Conservation (phyloP, 2,797 vertebrate genomes). For the Capromys pilorides region DNA sequence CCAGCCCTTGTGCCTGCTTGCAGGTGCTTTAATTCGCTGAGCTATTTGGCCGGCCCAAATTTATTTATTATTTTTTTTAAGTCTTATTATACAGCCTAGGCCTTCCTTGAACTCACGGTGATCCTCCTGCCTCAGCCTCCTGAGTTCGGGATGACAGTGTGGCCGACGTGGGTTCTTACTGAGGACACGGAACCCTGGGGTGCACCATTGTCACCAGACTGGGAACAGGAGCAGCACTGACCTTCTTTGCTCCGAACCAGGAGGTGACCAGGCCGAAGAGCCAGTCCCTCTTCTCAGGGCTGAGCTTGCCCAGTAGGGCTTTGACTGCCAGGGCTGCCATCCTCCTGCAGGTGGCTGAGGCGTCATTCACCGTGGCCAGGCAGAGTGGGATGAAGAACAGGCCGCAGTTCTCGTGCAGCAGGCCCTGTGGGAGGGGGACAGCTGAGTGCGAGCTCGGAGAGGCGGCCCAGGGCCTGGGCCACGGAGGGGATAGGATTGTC, state of each 20-base stretch:
- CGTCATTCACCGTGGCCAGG: slow-evolving; percentile 93
- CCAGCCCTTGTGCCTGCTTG: too few relatives aligned
- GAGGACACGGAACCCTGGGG: not conserved
- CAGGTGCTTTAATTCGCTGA: too few relatives aligned
- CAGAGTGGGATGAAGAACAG: slow-evolving; percentile 95
- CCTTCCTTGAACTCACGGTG: not conserved
- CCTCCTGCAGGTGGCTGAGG: slow-evolving; percentile 93
- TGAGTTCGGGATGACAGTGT: not conserved
- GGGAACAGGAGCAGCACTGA: slow-evolving; percentile 70
- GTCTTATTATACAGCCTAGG: not conserved
- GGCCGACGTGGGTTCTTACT: not conserved
- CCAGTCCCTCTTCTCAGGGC: slow-evolving; percentile 87
- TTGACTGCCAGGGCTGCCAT: slow-evolving; percentile 94
- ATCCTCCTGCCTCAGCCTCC: too few relatives aligned
- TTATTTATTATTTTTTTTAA: not conserved
- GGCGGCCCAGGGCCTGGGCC: not conserved
- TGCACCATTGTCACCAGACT: not conserved
- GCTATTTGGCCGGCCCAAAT: too few relatives aligned
- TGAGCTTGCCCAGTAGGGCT: slow-evolving; percentile 90
- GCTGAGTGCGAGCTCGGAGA: not conserved
- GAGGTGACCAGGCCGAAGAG: slow-evolving; percentile 90
- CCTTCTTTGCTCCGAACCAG: slow-evolving; percentile 94
- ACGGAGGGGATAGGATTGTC: too few relatives aligned
- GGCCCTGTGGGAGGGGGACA: slow-evolving; percentile 84
- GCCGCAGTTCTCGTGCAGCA: slow-evolving; percentile 90